Evolutionary conservation across 2,113 vertebrate species (phyloP).

Genomic region (Emydocephalus ijimae): DNA sequence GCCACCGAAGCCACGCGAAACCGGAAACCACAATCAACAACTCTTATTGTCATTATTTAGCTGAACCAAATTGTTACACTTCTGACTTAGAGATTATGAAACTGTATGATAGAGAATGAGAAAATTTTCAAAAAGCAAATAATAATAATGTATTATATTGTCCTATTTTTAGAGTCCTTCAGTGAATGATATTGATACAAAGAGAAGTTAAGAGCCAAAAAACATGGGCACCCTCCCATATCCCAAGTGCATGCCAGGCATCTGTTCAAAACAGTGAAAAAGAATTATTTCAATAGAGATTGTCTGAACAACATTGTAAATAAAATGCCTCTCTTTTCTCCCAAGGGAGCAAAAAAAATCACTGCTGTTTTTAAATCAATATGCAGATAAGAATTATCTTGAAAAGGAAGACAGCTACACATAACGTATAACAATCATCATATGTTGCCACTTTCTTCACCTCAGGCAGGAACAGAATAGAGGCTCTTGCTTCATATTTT

Average conservation of each 20-base stretch:
- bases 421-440: background rate
- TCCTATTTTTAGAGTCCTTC: background rate
- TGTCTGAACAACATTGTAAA: conserved; percentile 1
- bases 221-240: background rate
- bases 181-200: background rate
- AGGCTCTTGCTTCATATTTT: background rate
- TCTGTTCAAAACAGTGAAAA: background rate
- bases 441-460: background rate
- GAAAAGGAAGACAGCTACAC: background rate
- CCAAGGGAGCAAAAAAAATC: background rate
- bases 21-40: background rate
- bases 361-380: conserved; percentile 23
- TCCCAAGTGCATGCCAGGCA: background rate
- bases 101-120: background rate
- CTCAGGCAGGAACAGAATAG: background rate
- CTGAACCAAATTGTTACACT: background rate
- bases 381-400: conserved; percentile 13
- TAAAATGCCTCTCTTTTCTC: background rate
- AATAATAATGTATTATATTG: background rate
- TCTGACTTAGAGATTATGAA: background rate
- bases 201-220: background rate
- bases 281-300: background rate
- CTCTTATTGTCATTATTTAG: background rate
- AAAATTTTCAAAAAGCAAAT: background rate
- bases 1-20: too few species aligned